phyloP scores from a whole-genome alignment of 2,888 invertebrate species.

The Oligia latruncula region DNA sequence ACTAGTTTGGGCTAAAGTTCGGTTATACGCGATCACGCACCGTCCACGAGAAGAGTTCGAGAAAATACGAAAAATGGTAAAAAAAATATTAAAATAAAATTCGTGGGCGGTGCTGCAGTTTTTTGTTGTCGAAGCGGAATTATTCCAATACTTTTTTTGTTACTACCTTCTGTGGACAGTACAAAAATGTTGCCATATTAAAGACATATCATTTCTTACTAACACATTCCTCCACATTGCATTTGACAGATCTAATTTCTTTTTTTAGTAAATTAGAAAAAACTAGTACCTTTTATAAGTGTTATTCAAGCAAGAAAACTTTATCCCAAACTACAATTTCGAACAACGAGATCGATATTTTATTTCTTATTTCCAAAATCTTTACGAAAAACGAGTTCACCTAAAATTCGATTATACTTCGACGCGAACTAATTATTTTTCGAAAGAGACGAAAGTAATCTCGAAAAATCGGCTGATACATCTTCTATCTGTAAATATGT shows the following conservation, averaged over 20 bases:
- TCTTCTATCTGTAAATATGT: slow-evolving; percentile 71
- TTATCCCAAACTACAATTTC: slow-evolving; percentile 60
- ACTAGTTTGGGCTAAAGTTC: slow-evolving; percentile 69
- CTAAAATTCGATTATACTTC: slow-evolving; percentile 61
- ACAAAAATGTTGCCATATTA: slow-evolving; percentile 85
- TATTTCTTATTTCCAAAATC: slow-evolving; percentile 6
- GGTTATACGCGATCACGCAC: neutral
- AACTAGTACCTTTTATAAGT: slow-evolving; percentile 1
- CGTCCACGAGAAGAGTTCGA: slow-evolving; percentile 21
- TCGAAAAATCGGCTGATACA: slow-evolving; percentile 39
- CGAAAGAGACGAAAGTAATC: slow-evolving; percentile 40
- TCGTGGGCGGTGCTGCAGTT: slow-evolving; percentile 19
- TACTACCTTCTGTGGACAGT: slow-evolving; percentile 66
- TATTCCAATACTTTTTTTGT: slow-evolving; percentile 31
- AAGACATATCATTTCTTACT: slow-evolving; percentile 86
- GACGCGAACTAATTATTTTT: slow-evolving; percentile 64
- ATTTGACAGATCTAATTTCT: slow-evolving; percentile 48
- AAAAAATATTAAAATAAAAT: slow-evolving; percentile 16
- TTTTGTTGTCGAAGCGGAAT: slow-evolving; percentile 29
- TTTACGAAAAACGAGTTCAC: slow-evolving; percentile 57
- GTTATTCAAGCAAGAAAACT: slow-evolving; percentile 42
- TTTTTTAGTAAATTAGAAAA: slow-evolving; percentile 50
- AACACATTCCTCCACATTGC: slow-evolving; percentile 81
- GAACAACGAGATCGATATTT: slow-evolving; percentile 49
- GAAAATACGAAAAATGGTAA: slow-evolving; percentile 17